Evolutionary conservation across 2,797 vertebrate genomes (phyloP), one percentile per base, ranked within the genome.

Genomic region (Eupleurogrammus muticus): DNA sequence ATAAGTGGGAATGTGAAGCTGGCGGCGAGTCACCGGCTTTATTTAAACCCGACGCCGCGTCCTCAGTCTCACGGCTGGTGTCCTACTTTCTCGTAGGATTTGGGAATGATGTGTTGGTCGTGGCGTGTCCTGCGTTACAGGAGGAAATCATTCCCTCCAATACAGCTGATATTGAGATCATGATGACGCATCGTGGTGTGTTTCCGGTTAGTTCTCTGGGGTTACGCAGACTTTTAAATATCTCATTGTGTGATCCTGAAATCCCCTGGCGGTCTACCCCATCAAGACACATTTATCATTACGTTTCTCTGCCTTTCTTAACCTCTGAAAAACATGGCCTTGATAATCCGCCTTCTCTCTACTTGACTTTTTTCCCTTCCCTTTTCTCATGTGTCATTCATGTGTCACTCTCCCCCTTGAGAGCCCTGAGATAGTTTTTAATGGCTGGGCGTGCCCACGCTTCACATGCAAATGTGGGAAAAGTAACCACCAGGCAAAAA

Each of bases 391-490:
- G 58, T 90, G 74, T 81, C 86, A 77, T 75, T 86, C 57, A 73
- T 76, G 51, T 72, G 61, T 74, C 14, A 20, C 36, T 59, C 48
- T 63, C 50, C 63, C 54, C 64, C 55, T 54, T 24, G 38, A 72
- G 65, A 83, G 66, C 63, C 70, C 63, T 51, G 61, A 81, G 79
- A 81, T 78, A 67, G 71, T 86, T 89, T 86, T 79, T 84, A 28
- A 87, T 68, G 67, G 58, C 74, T 84, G 80, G 88, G 89, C 62
- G 82, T 86, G 63, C 70, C 76, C 4, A 9, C 14, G 28, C 80
- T 79, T 87, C 77, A 81, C 86, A 87, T 93, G 83, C 72, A 85
- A 88, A 89, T 87, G 87, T 82, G 81, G 76, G 78, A 68, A 83
- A 78, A 78, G 77, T 71, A 87, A 88, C 65, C 24, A 87, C 73